phyloP scores from a whole-genome alignment of 2,797 vertebrate genomes.

The Pempheris klunzingeri region DNA sequence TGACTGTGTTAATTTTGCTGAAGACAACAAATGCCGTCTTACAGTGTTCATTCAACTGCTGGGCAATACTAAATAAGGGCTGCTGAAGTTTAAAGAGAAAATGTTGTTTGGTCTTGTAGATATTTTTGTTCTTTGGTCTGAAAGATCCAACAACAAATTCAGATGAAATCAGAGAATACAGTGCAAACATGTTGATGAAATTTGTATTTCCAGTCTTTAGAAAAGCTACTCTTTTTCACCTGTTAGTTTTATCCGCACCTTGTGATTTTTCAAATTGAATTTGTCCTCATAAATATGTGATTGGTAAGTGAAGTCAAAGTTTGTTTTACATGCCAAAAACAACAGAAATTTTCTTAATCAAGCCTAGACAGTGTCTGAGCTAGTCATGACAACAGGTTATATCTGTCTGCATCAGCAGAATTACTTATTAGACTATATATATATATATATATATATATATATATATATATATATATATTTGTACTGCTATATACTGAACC shows the following conservation, averaged over 20 bases:
- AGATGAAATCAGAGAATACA: no score
- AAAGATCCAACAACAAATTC: no score
- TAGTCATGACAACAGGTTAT: neutral
- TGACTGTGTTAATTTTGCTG: no score
- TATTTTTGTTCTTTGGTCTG: neutral
- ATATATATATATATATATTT: neutral
- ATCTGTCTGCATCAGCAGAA: no score
- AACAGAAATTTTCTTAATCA: neutral
- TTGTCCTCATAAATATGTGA: neutral
- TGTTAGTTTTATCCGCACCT: neutral
- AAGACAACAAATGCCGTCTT: no score
- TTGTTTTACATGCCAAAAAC: conserved; percentile 21
- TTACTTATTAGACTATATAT: no score
- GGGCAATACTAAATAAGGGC: no score
- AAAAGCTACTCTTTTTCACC: neutral
- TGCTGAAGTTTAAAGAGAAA: neutral
- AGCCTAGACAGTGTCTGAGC: neutral
- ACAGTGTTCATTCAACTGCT: no score
- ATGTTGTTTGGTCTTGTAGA: neutral
- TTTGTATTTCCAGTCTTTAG: neutral
- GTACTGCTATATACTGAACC: neutral
- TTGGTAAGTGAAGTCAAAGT: neutral
- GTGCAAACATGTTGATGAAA: neutral
- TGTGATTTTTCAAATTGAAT: conserved; percentile 8
- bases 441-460: no score